These are phyloP conservation scores for Lobophora halterata DNA, from an alignment of 2,888 invertebrate species.

Conservation along the genomic window DNA sequence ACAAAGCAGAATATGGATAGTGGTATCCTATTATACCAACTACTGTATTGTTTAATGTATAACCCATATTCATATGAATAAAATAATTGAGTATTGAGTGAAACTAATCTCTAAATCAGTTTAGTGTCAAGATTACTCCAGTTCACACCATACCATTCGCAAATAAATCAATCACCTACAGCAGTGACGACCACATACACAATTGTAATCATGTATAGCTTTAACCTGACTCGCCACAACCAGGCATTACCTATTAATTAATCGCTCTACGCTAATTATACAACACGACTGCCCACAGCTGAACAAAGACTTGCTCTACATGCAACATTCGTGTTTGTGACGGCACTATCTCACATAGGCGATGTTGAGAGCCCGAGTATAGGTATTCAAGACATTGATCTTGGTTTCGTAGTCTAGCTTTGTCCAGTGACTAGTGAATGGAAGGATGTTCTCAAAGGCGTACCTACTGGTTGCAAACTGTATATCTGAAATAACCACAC, in stretches of 20 bases:
- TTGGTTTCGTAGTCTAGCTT: slow-evolving; percentile 65
- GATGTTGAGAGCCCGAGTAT: slow-evolving; percentile 47
- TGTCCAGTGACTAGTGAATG: slow-evolving; percentile 60
- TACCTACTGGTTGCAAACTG: too few relatives aligned
- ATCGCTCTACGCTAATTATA: slow-evolving; percentile 72
- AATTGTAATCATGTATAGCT: slow-evolving; percentile 22
- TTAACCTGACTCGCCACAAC: slow-evolving; percentile 47
- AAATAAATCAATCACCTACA: slow-evolving; percentile 32
- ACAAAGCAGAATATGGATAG: too few relatives aligned
- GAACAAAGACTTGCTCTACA: slow-evolving; percentile 49
- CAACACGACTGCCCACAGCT: slow-evolving; percentile 61
- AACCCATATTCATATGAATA: too few relatives aligned
- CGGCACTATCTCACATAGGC: slow-evolving; percentile 45
- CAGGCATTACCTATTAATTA: slow-evolving; percentile 70
- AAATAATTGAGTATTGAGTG: too few relatives aligned
- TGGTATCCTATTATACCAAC: too few relatives aligned
- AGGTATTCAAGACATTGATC: slow-evolving; percentile 70
- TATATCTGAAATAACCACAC: too few relatives aligned
- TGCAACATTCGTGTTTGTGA: slow-evolving; percentile 49
- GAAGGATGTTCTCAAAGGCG: too few relatives aligned
- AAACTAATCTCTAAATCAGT: too few relatives aligned
- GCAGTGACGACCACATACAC: neutral
- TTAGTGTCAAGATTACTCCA: too few relatives aligned
- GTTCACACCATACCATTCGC: neutral
- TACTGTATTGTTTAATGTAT: too few relatives aligned